Evolutionary conservation across 2,113 vertebrate species (phyloP), one percentile per base, ranked within the genome.

Genomic region (Corythoichthys haematopterus): DNA sequence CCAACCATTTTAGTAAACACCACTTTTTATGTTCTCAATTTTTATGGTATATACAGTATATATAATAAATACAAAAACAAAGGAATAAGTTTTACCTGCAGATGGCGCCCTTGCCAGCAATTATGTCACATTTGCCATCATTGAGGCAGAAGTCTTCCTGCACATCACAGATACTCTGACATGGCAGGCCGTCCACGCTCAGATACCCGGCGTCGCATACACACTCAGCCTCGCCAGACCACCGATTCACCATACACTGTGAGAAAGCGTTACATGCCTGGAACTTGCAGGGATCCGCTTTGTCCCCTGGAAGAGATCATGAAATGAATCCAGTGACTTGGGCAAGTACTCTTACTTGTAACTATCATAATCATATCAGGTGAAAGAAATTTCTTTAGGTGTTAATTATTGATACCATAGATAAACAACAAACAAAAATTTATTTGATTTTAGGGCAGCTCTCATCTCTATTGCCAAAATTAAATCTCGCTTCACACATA

Each of bases 241-340:
- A 94, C 2, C 84, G 91, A 58, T 94, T 97, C 9, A 98, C 94
- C 68, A 91, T 72, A 67, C 97, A 99, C 28, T 91, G 89, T 0
- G 96, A 98, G 78, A 95, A 98, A 52, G 95, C 92, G 6, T 96
- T 97, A 80, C 97, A 98, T 2, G 95, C 94, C 78, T 98, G 95
- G 89, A 98, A 98, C 81, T 98, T 99, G 87, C 96, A 98, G 20
- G 93, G 93, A 55, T 98, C 94, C 0, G 96, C 97, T 53, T 91
- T 81, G 50, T 98, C 93, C 38, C 97, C 97, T 99, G 80, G 43
- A n/a, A 14, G 43, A 48, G 46, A 63, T 8, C 35, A 69, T 46
- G 51, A 14, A 47, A 45, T n/a, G 3, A 45, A 2, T 2, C 28
- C 33, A 10, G 38, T 3, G 38, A 40, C 12, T 48, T 48, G 38